Evolutionary conservation across 1,140 invertebrate genomes (phyloP).

Genomic region (Camponotus vicinus): DNA sequence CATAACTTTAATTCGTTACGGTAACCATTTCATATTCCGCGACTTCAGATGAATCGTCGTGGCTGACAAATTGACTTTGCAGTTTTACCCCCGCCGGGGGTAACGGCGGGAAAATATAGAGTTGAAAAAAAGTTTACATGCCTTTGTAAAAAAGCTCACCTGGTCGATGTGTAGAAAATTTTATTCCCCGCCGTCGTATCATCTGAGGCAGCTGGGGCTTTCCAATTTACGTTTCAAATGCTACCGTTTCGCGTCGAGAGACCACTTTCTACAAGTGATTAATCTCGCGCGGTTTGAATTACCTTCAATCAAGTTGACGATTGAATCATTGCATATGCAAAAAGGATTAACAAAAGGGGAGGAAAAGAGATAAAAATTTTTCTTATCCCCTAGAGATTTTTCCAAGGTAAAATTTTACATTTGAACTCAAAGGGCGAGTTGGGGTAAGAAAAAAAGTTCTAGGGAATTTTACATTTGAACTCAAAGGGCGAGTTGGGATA

Average conservation of each 20-base stretch:
- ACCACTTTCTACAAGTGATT: conserved; percentile 25
- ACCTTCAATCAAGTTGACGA: background rate
- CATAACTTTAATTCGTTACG: conserved; percentile 45
- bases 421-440: too few relatives aligned
- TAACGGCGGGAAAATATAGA: conserved; percentile 46
- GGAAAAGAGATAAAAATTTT: background rate
- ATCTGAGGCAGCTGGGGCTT: conserved; percentile 40
- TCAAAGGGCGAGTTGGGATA: too few relatives aligned
- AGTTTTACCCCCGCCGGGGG: conserved; percentile 19
- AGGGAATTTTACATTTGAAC: too few relatives aligned
- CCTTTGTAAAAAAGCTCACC: conserved; percentile 29
- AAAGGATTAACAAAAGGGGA: background rate
- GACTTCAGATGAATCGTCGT: conserved; percentile 23
- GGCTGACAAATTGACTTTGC: conserved; percentile 51
- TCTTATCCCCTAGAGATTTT: too few relatives aligned
- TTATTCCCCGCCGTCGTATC: conserved; percentile 41
- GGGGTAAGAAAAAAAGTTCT: too few relatives aligned
- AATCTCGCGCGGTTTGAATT: conserved; percentile 22
- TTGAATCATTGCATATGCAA: background rate
- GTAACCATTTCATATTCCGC: conserved; percentile 53
- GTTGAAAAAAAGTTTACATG: conserved; percentile 59
- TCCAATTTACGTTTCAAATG: conserved; percentile 55
- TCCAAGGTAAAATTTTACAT: too few relatives aligned
- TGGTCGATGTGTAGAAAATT: conserved; percentile 46
- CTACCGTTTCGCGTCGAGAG: conserved; percentile 12